These are phyloP conservation scores for Clitarchus hookeri DNA, from an alignment of 2,888 invertebrate species.

Conservation along the genomic window DNA sequence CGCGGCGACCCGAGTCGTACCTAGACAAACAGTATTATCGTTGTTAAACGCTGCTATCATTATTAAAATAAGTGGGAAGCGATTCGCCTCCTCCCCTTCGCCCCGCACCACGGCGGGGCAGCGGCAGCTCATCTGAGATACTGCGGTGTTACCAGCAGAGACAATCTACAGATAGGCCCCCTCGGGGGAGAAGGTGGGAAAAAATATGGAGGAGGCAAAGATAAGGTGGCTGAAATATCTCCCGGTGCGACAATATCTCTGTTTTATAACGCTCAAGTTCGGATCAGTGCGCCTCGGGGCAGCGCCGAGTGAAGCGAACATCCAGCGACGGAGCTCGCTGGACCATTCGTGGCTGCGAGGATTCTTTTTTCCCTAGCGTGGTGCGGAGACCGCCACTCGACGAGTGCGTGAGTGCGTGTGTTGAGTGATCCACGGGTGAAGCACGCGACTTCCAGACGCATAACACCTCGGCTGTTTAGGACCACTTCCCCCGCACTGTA, in stretches of 20 bases:
- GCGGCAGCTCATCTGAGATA: slow-evolving; percentile 15
- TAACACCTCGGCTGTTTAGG: not conserved
- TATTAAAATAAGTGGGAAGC: slow-evolving; percentile 34
- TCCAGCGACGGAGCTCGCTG: not conserved
- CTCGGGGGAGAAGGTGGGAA: slow-evolving; percentile 15
- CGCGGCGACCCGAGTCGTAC: slow-evolving; percentile 19
- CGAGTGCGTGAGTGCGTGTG: not conserved
- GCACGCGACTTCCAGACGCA: not conserved
- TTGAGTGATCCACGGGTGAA: not conserved
- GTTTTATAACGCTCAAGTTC: slow-evolving; percentile 29
- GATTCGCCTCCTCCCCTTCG: slow-evolving; percentile 11
- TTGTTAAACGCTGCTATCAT: slow-evolving; percentile 31
- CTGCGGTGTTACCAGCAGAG: slow-evolving; percentile 20
- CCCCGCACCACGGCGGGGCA: not conserved
- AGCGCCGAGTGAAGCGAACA: not conserved
- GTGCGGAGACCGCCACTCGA: not conserved
- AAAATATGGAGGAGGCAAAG: slow-evolving; percentile 26
- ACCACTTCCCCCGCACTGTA: not conserved
- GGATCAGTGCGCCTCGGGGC: slow-evolving; percentile 5
- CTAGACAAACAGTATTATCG: slow-evolving; percentile 36
- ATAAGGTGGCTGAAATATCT: slow-evolving; percentile 27
- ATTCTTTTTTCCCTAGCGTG: no score
- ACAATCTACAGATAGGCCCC: slow-evolving; percentile 19
- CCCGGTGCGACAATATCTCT: slow-evolving; percentile 30
- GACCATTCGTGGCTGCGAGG: not conserved